Conservation (phyloP, 2,113 vertebrate species). For the Triplophysa rosa region DNA sequence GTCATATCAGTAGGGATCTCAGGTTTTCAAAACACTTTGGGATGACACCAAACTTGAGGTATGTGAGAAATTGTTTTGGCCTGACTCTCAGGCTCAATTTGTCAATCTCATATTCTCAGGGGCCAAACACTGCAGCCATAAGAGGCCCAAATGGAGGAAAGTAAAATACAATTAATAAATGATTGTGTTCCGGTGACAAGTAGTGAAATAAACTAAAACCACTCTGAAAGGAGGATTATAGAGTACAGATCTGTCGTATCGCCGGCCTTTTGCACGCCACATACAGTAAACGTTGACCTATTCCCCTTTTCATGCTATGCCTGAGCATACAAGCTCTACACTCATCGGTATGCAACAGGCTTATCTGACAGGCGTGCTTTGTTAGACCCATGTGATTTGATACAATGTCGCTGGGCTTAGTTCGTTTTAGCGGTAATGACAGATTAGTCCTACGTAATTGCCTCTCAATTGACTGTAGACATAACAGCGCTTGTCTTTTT, state of each 20-base stretch:
- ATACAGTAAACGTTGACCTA: constrained; percentile 40
- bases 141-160: constrained; percentile 14
- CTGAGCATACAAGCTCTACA: constrained; percentile 13
- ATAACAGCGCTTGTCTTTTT: constrained; percentile 60
- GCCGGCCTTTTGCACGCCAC: constrained; percentile 11
- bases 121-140: constrained; percentile 11
- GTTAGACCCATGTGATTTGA: constrained; percentile 58
- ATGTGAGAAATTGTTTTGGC: constrained; percentile 43
- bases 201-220: constrained; percentile 6
- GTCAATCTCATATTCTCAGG: constrained; percentile 42
- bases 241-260: constrained; percentile 12
- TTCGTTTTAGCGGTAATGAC: constrained; percentile 63
- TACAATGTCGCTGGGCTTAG: constrained; percentile 57
- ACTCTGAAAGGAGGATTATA: constrained; percentile 7
- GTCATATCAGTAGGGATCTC: constrained; percentile 42
- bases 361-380: constrained; percentile 57
- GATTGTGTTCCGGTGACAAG: constrained; percentile 2
- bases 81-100: constrained; percentile 40
- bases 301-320: constrained; percentile 7
- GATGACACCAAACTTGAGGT: constrained; percentile 34
- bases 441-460: constrained; percentile 62
- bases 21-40: constrained; percentile 45
- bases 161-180: constrained; percentile 15
- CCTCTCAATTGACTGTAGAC: constrained; percentile 50
- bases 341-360: constrained; percentile 30